These are phyloP conservation scores for Gryllus bimaculatus DNA, from an alignment of 1,140 invertebrate genomes.

Conservation along the genomic window DNA sequence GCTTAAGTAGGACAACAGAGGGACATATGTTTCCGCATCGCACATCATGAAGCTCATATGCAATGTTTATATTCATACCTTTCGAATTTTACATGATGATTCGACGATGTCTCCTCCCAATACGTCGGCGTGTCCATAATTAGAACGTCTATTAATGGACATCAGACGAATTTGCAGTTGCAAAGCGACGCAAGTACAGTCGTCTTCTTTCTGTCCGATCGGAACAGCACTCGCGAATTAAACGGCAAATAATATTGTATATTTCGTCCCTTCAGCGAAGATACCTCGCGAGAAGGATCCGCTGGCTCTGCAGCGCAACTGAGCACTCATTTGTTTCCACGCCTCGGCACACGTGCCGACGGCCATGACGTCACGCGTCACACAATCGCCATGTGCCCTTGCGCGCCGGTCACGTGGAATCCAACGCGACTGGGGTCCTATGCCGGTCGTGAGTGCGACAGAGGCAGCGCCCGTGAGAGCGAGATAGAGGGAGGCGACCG, in stretches of 20 bases:
- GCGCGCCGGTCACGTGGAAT: constrained; percentile 14
- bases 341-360: constrained; percentile 18
- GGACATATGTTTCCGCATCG: not conserved
- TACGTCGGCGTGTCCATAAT: constrained; percentile 12
- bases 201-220: too few relatives aligned
- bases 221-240: not conserved
- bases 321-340: constrained; percentile 15
- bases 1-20: not conserved
- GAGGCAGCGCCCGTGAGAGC: not conserved
- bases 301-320: constrained; percentile 5
- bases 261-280: not conserved
- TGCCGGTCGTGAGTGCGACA: not conserved
- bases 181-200: not conserved
- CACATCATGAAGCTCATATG: not conserved
- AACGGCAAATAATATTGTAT: not conserved
- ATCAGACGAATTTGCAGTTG: not conserved
- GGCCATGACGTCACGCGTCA: constrained; percentile 16
- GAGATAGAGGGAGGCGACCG: not conserved
- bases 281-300: not conserved
- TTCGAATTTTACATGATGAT: constrained; percentile 16
- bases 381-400: constrained; percentile 17
- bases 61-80: not conserved
- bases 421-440: constrained; percentile 8
- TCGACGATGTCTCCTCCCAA: constrained; percentile 12
- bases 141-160: not conserved